These are phyloP conservation scores for Blastobasis lacticolella DNA, from an alignment of 2,888 invertebrate species.

Conservation along the genomic window DNA sequence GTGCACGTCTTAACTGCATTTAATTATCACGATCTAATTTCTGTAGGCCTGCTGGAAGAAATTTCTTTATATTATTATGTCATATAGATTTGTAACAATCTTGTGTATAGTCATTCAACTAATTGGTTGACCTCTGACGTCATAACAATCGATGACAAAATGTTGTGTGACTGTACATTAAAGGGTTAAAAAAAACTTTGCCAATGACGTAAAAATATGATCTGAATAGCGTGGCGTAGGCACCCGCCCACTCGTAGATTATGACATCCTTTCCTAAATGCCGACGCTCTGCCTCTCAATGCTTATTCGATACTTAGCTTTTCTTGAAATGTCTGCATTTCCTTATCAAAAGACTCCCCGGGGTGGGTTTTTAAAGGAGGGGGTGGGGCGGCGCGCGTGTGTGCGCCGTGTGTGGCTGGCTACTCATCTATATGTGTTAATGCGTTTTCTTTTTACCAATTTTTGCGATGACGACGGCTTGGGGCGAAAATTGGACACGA, in stretches of 20 bases:
- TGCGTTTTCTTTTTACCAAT: conserved; percentile 75
- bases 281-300: conserved; percentile 46
- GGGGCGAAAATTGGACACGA: too few relatives aligned
- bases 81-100: too few relatives aligned
- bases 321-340: conserved; percentile 73
- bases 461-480: conserved; percentile 48
- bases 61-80: too few relatives aligned
- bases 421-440: conserved; percentile 73
- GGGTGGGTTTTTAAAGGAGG: conserved; percentile 56
- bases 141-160: too few relatives aligned
- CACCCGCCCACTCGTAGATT: conserved; percentile 25
- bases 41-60: too few relatives aligned
- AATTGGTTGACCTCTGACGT: too few relatives aligned
- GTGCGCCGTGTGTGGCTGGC: conserved; percentile 43
- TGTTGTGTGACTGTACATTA: too few relatives aligned
- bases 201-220: neutral
- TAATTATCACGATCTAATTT: too few relatives aligned
- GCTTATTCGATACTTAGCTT: conserved; percentile 68
- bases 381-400: conserved; percentile 22
- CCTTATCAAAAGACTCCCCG: conserved; percentile 69
- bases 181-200: neutral
- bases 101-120: too few relatives aligned
- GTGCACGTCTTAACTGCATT: too few relatives aligned
- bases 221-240: neutral
- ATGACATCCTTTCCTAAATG: conserved; percentile 50